Conservation (phyloP, 2,797 vertebrate genomes). For the Aquila chrysaetos region DNA sequence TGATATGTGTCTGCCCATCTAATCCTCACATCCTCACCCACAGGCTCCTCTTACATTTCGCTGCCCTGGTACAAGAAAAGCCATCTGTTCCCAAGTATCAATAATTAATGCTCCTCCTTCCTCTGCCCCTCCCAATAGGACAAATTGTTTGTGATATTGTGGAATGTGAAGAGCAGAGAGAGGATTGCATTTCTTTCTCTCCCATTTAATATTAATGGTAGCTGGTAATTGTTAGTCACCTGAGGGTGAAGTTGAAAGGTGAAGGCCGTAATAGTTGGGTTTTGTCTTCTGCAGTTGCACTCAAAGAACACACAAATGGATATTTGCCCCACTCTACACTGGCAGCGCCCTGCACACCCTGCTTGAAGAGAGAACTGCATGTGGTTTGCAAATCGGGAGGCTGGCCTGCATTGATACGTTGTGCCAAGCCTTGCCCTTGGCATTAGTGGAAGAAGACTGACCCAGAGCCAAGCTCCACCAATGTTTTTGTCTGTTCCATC, state of each 20-base stretch:
- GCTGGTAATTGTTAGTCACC: conserved; percentile 57
- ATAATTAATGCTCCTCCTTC: conserved; percentile 58
- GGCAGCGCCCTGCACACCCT: neutral
- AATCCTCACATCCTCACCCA: conserved; percentile 37
- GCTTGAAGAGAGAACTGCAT: neutral
- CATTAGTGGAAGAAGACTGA: neutral
- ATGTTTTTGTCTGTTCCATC: neutral
- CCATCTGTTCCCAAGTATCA: conserved; percentile 63
- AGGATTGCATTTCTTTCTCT: conserved; percentile 57
- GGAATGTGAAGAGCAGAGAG: conserved; percentile 56
- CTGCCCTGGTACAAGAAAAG: conserved; percentile 45
- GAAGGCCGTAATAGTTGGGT: neutral
- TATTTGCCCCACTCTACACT: neutral
- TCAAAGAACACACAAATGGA: neutral
- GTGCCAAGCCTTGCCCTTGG: neutral
- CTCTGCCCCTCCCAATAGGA: conserved; percentile 42
- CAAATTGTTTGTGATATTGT: conserved; percentile 62
- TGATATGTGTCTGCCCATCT: conserved; percentile 57
- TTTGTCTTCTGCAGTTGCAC: neutral
- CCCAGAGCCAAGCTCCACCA: neutral
- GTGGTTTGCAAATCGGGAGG: neutral
- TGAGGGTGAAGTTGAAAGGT: conserved; percentile 60
- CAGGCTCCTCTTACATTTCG: conserved; percentile 44
- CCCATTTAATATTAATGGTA: conserved; percentile 60
- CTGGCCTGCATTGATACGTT: neutral